Percentiles rank a stretch among this genome's conserved stretches.
phyloP scores from a whole-genome alignment of 2,888 invertebrate genomes.

The Drosophila heteroneura region DNA sequence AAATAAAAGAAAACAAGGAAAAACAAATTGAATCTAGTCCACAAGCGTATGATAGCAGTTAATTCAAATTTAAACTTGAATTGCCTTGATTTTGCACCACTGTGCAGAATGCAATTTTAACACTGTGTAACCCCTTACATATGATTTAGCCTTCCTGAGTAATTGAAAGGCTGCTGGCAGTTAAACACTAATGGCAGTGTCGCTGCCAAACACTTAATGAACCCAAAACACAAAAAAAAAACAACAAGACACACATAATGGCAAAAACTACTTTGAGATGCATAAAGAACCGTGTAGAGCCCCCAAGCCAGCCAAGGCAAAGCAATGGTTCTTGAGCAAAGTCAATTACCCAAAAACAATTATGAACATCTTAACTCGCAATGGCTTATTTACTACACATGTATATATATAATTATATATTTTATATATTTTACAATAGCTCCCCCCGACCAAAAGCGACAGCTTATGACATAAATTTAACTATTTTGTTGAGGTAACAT shows the following conservation, averaged over 20 bases:
- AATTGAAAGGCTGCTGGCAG: slow-evolving; percentile 44
- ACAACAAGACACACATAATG: not conserved
- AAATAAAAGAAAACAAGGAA: not conserved
- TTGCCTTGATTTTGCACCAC: slow-evolving; percentile 14
- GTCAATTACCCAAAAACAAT: slow-evolving; percentile 61
- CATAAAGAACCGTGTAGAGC: slow-evolving; percentile 46
- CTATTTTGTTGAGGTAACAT: slow-evolving; percentile 15
- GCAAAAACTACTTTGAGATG: slow-evolving; percentile 31
- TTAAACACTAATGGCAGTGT: slow-evolving; percentile 44
- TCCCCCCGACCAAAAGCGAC: slow-evolving; percentile 6
- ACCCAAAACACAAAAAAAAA: slow-evolving; percentile 2
- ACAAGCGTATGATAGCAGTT: not conserved
- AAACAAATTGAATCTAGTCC: not conserved
- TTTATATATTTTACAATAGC: not conserved
- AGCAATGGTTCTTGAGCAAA: slow-evolving; percentile 55
- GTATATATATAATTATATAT: not conserved
- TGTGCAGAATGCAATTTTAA: slow-evolving; percentile 34
- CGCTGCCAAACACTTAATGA: slow-evolving; percentile 54
- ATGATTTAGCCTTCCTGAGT: slow-evolving; percentile 41
- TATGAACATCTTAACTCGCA: slow-evolving; percentile 12
- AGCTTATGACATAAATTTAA: slow-evolving; percentile 29
- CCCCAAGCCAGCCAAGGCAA: slow-evolving; percentile 48
- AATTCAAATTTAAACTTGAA: not conserved
- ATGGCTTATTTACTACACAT: slow-evolving; percentile 20
- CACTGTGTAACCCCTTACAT: slow-evolving; percentile 44